Evolutionary conservation across 2,888 invertebrate species (phyloP), one percentile per base, ranked within the genome.

Genomic region (Spodoptera exigua): DNA sequence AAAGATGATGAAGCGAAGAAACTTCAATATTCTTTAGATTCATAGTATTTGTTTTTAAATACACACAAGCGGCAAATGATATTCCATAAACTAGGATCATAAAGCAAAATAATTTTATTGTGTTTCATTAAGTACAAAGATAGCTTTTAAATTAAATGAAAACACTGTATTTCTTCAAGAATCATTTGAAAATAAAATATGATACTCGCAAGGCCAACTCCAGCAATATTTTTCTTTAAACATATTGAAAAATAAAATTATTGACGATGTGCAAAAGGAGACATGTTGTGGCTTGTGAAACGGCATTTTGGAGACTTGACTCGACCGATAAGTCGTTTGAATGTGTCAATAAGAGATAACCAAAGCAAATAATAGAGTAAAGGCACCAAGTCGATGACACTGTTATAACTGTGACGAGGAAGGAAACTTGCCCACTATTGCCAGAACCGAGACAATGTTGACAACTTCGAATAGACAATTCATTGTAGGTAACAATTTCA

Each of bases 311-410:
- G 83, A 87, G 83, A 80, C 86, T 83, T 78, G 74, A 65, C 80
- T 80, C 88, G 86, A 88, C 91, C 90, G 92, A 92, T 93, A 92
- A 92, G 88, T 90, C 84, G 85, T 86, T 88, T 84, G 85, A 83
- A 87, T 81, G 86, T 90, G 92, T 93, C 90, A 92, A 93, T 89
- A 91, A 79, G 72, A 89, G 93, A 93, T 93, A 93, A 89, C 81
- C 57, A 83, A 86, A 60, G 83, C 87, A 91, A 93, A 93, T 89
- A 91, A 81, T 82, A 82, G 80, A 83, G 85, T 81, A 79, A 81
- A 87, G 81, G 77, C 81, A 78, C 80, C 75, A 79, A 84, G 90
- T 88, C 89, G 89, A 87, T 86, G 90, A 89, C 90, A 86, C 82
- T 61, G 79, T 78, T 76, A 71, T 83, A 86, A 85, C 80, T 81